Percentiles rank a stretch among this genome's conserved stretches.
Evolutionary conservation across 64 coral and sea anemone species (phyloP).

Genomic region (Montipora sp.): DNA sequence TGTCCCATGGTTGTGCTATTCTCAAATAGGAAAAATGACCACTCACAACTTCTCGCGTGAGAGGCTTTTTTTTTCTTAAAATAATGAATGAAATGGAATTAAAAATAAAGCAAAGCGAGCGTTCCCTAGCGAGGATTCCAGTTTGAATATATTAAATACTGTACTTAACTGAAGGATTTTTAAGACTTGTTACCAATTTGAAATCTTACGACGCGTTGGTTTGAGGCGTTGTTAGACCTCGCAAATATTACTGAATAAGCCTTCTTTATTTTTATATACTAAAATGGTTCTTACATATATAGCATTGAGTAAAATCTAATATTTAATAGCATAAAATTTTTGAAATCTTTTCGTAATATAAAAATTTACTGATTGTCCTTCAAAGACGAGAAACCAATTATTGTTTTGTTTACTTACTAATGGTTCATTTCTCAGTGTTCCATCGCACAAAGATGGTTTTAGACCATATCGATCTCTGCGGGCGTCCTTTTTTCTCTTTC

Average conservation of each 20-base stretch:
- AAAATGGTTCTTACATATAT: constrained; percentile 39
- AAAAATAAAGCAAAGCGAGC: constrained; percentile 38
- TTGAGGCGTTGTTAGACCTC: not conserved
- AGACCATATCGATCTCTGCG: not conserved
- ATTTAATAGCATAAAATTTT: constrained; percentile 47
- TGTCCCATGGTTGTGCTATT: not conserved
- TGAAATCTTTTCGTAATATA: constrained; percentile 18
- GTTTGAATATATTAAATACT: constrained; percentile 45
- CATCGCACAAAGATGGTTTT: constrained; percentile 20
- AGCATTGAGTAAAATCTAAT: constrained; percentile 10
- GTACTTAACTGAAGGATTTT: constrained; percentile 19
- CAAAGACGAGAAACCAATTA: constrained; percentile 28
- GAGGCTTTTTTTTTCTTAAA: not conserved
- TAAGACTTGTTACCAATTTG: not conserved
- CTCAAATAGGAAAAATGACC: not conserved
- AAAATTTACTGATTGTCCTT: constrained; percentile 40
- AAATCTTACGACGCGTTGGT: constrained; percentile 4
- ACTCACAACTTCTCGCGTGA: not conserved
- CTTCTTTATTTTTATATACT: constrained; percentile 24
- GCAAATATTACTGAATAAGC: constrained; percentile 19
- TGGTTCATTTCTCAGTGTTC: not conserved
- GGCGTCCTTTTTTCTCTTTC: not conserved
- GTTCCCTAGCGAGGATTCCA: not conserved
- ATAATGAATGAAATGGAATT: constrained; percentile 7
- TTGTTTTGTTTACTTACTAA: constrained; percentile 35